These are phyloP conservation scores for Junonia oenone DNA, from an alignment of 2,888 invertebrate genomes.

Conservation along the genomic window DNA sequence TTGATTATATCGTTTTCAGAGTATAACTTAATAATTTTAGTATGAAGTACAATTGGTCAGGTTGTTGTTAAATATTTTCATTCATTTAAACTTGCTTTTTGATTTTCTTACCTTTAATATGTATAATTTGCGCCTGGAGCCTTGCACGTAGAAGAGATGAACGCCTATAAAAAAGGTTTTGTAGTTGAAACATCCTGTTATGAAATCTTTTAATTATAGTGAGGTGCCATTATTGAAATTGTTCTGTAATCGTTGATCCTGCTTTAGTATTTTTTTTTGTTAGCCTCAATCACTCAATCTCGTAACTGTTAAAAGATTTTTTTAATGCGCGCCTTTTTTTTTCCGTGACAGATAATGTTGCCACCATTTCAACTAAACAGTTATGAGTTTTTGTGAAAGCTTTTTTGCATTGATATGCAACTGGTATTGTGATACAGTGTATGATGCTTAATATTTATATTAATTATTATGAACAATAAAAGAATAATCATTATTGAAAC, in stretches of 20 bases:
- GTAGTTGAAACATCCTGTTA: conserved; percentile 49
- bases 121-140: conserved; percentile 23
- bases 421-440: conserved; percentile 72
- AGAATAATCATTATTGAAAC: conserved; percentile 59
- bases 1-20: background rate
- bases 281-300: conserved; percentile 19
- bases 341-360: conserved; percentile 3
- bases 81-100: background rate
- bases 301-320: conserved; percentile 21
- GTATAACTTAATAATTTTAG: background rate
- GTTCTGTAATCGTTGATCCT: conserved; percentile 55
- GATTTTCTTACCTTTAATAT: conserved; percentile 22
- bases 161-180: conserved; percentile 26
- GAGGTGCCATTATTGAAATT: conserved; percentile 71
- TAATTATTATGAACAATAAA: conserved; percentile 64
- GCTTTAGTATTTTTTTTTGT: conserved; percentile 43
- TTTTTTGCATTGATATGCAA: conserved; percentile 40
- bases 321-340: background rate
- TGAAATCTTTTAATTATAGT: conserved; percentile 60
- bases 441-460: conserved; percentile 70
- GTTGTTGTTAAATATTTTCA: background rate
- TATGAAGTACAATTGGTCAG: background rate
- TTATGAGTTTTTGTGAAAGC: conserved; percentile 48
- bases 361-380: conserved; percentile 31
- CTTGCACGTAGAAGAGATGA: conserved; percentile 31